Evolutionary conservation across 1,140 invertebrate species (phyloP).

Genomic region (Apis mellifera): Amel_HAv3.1 CM009931.2:18883501-18884000

Average conservation of each 20-base stretch:
- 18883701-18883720: neutral
- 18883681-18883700: constrained; percentile 17
- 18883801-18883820: constrained; percentile 73
- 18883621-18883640: constrained; percentile 68
- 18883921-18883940: neutral
- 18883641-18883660: constrained; percentile 68
- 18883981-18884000: neutral
- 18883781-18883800: constrained; percentile 65
- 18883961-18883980: neutral
- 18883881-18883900: neutral
- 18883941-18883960: too few species aligned
- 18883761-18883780: neutral
- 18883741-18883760: neutral
- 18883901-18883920: neutral
- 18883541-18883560: constrained; percentile 18
- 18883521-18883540: neutral
- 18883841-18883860: constrained; percentile 63
- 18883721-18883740: too few species aligned
- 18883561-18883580: constrained; percentile 83
- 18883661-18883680: constrained; percentile 67
- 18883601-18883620: constrained; percentile 95
- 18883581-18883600: constrained; percentile 90
- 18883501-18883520: constrained; percentile 1
- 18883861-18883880: constrained; percentile 55
- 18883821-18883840: constrained; percentile 51